Percentiles rank a stretch among this genome's conserved stretches.
Evolutionary conservation across 2,888 invertebrate species (phyloP).

Genomic region (Drosophila infuscata): DNA sequence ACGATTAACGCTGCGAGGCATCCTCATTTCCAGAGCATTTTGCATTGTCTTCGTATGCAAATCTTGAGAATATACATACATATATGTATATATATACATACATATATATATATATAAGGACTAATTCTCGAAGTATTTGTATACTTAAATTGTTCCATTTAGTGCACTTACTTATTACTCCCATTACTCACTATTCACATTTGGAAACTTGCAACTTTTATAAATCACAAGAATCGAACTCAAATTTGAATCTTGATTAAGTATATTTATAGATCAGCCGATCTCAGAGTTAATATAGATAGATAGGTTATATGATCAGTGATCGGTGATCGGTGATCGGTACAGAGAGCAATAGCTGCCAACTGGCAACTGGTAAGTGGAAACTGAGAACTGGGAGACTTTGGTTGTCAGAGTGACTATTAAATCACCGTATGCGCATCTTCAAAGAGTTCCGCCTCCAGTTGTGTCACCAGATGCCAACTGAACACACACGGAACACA

Average conservation of each 20-base stretch:
- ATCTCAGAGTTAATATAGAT: neutral
- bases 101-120: too few species aligned
- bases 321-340: neutral
- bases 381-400: conserved; percentile 4
- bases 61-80: conserved; percentile 1
- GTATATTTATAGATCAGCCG: neutral
- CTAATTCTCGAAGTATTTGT: too few species aligned
- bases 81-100: neutral
- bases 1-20: conserved; percentile 12
- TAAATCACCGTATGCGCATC: conserved; percentile 45
- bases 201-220: neutral
- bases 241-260: neutral
- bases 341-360: neutral
- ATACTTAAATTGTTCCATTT: too few species aligned
- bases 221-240: neutral
- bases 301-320: neutral
- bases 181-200: neutral
- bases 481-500: conserved; percentile 3
- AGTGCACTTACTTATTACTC: too few species aligned
- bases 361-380: neutral
- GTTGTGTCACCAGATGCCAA: conserved; percentile 51
- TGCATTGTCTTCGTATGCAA: conserved; percentile 28
- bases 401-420: conserved; percentile 23
- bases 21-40: conserved; percentile 28
- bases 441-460: conserved; percentile 49